Evolutionary conservation across 2,113 vertebrate species (phyloP), one percentile per base, ranked within the genome.

Genomic region (Sitta europaea): DNA sequence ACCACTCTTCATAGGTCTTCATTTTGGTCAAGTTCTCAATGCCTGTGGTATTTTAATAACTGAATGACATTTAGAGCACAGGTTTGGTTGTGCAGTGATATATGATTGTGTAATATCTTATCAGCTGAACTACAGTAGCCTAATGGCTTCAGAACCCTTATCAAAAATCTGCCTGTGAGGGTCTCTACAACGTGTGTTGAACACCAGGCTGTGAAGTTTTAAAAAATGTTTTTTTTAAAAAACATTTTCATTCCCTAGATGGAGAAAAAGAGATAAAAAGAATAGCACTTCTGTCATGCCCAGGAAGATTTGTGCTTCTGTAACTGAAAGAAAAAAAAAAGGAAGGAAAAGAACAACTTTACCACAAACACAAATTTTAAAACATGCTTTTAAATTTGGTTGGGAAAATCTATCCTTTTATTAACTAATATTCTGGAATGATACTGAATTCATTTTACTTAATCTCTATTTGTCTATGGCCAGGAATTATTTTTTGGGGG

Each of bases 41-140:
- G 57, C 19, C 36, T 53, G 38, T 67, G 48, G 29, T 93, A 96
- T 93, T 95, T 95, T 90, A 93, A 91, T 91, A 93, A 92, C 85
- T 67, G 70, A 54, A 57, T 96, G 94, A 89, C 74, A 96, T 96
- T 94, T 96, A 87, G 38, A 88, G 58, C 27, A 77, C 9, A 14
- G 15, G 62, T 91, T 94, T 89, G 65, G 43, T 92, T 87, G 71
- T 92, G 42, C 57, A 59, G 42, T 90, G 83, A 78, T 81, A 51
- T 48, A 80, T 72, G 83, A 38, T 53, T 74, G 53, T 75, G 53
- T 45, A 68, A 55, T 82, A 88, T 80, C 70, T 93, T 91, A 27
- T 78, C 70, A 79, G 35, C 14, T 88, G 85, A 88, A 66, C 31
- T 58, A 66, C 42, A 70, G 55, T 38, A 85, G n/a, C 25, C 33